Conservation (phyloP, 2,797 vertebrate species). For the Chelmon rostratus region DNA sequence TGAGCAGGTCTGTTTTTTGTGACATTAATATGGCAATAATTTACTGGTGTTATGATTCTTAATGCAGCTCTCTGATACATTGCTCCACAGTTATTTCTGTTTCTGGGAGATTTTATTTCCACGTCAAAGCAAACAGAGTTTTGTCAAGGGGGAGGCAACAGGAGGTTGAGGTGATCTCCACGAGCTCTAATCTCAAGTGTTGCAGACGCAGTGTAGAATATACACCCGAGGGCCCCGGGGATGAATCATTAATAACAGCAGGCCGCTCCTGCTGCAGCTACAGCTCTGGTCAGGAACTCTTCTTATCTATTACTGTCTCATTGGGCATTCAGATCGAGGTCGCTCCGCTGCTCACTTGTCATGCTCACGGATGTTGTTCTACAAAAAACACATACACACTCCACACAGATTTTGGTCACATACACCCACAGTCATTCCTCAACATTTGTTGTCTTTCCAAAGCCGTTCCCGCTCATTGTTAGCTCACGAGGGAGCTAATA, state of each 20-base stretch:
- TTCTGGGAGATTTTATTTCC: no score
- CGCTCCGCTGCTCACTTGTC: constrained; percentile 2
- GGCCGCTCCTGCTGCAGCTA: not conserved
- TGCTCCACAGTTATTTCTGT: no score
- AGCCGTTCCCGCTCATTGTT: constrained; percentile 17
- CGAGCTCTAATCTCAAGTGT: constrained; percentile 32
- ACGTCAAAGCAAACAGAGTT: no score
- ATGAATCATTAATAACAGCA: constrained; percentile 47
- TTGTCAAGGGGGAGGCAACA: not conserved
- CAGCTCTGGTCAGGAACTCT: constrained; percentile 3
- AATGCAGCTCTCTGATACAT: no score
- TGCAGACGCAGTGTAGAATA: constrained; percentile 15
- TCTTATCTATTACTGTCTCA: constrained; percentile 27
- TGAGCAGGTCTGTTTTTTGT: no score
- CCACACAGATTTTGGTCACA: constrained; percentile 6
- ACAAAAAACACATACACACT: constrained; percentile 5
- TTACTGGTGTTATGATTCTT: no score
- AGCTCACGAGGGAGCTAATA: constrained; percentile 42
- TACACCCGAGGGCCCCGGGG: not conserved
- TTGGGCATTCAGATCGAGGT: constrained; percentile 14
- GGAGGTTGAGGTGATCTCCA: constrained; percentile 13
- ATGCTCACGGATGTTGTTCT: constrained; percentile 2
- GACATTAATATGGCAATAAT: no score
- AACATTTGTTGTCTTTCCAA: constrained; percentile 12
- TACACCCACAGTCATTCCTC: not conserved